These are phyloP conservation scores for Exephanes ischioxanthus DNA, from an alignment of 2,888 invertebrate genomes.

Conservation along the genomic window DNA sequence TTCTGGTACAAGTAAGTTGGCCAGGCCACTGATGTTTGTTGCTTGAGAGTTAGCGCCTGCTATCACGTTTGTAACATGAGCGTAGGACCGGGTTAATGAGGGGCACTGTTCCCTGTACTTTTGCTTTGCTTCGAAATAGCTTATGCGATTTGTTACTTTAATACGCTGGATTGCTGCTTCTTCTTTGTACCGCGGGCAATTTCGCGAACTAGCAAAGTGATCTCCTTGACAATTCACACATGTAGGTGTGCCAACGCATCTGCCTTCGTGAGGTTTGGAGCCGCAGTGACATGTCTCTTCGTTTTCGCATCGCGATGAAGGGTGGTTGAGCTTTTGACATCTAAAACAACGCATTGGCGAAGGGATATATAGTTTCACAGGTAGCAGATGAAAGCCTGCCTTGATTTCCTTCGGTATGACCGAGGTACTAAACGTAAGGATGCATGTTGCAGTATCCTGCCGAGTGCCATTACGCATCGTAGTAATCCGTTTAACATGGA, in stretches of 20 bases:
- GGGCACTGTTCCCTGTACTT: constrained; percentile 13
- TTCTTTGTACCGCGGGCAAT: not conserved
- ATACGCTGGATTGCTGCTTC: constrained; percentile 8
- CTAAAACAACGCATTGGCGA: constrained; percentile 2
- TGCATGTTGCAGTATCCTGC: not conserved
- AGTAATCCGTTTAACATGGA: not conserved
- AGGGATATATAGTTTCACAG: not conserved
- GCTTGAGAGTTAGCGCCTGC: not conserved
- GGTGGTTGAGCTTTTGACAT: not conserved
- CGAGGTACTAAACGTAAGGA: not conserved
- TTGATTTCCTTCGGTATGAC: not conserved
- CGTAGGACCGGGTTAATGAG: not conserved
- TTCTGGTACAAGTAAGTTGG: not conserved
- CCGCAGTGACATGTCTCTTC: constrained; percentile 10
- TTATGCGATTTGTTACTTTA: not conserved
- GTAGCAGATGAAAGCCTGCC: not conserved
- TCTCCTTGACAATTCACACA: constrained; percentile 1
- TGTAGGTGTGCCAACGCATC: not conserved
- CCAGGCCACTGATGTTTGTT: not conserved
- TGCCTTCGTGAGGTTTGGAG: not conserved
- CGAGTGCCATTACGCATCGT: not conserved
- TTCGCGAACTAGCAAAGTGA: not conserved
- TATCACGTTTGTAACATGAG: not conserved
- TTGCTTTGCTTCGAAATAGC: not conserved
- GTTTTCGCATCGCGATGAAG: not conserved